These are phyloP conservation scores for Cyphomyrmex costatus DNA, from an alignment of 1,140 invertebrate species.

Conservation along the genomic window DNA sequence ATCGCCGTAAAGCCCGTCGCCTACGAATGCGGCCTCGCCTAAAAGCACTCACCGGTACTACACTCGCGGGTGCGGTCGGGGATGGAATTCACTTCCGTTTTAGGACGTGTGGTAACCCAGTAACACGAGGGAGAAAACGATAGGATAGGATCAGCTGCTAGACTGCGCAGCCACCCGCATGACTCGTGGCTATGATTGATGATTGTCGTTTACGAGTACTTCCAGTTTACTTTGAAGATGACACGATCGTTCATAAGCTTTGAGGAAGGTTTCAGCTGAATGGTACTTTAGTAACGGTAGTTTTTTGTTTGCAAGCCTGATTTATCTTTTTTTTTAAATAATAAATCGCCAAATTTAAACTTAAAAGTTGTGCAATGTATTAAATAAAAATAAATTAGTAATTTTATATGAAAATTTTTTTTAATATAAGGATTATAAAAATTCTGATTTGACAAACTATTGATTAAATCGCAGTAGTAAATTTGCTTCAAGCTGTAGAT, in stretches of 20 bases:
- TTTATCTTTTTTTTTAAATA: background rate
- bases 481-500: background rate
- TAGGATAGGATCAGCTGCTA: conserved; percentile 31
- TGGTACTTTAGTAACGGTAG: conserved; percentile 7
- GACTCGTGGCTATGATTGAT: conserved; percentile 41
- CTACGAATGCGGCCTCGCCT: conserved; percentile 55
- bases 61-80: background rate
- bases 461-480: background rate
- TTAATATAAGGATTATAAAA: background rate
- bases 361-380: background rate
- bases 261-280: background rate
- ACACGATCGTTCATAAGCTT: conserved; percentile 11
- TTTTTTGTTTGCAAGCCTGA: background rate
- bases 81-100: conserved; percentile 30
- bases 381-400: background rate
- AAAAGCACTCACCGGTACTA: conserved; percentile 66
- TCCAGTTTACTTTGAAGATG: background rate
- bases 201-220: conserved; percentile 25
- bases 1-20: conserved; percentile 70
- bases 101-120: conserved; percentile 34
- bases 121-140: conserved; percentile 54
- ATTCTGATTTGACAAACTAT: background rate
- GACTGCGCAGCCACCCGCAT: conserved; percentile 40
- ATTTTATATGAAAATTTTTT: background rate
- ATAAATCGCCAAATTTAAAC: background rate